A percentile compares a stretch with the other conserved stretches of the same genome.
phyloP scores from a whole-genome alignment of 1,140 invertebrate species.

The Drosophila pseudoananassae region DNA sequence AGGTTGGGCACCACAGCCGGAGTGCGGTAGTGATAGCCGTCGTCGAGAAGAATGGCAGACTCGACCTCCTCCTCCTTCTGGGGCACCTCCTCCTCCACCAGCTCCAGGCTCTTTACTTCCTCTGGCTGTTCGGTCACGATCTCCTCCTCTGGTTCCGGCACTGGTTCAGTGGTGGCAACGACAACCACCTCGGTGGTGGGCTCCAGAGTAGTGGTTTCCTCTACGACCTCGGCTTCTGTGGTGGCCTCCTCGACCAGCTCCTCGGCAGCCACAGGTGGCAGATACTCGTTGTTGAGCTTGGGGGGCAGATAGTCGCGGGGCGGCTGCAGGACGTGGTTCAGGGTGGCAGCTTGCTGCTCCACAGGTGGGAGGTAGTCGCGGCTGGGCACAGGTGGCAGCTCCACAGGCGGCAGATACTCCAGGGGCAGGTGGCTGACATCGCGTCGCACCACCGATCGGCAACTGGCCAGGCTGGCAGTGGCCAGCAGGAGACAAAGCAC shows the following conservation, averaged over 20 bases:
- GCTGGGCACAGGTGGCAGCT: conserved; percentile 64
- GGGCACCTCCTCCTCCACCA: conserved; percentile 36
- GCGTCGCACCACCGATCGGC: conserved; percentile 34
- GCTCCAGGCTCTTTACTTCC: conserved; percentile 39
- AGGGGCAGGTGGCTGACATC: conserved; percentile 68
- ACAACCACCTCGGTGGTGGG: conserved; percentile 43
- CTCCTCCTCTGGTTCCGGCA: conserved; percentile 31
- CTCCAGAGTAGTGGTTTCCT: conserved; percentile 41
- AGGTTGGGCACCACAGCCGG: conserved; percentile 56
- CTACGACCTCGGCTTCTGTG: conserved; percentile 19
- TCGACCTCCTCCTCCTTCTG: conserved; percentile 53
- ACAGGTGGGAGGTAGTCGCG: conserved; percentile 70
- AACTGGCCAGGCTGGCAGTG: conserved; percentile 15
- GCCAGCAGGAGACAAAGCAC: conserved; percentile 27
- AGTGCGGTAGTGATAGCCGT: conserved; percentile 65
- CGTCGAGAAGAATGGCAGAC: conserved; percentile 45
- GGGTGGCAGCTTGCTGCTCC: conserved; percentile 59
- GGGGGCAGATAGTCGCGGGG: conserved; percentile 71
- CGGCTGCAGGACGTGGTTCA: conserved; percentile 56
- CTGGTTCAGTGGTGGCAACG: conserved; percentile 15
- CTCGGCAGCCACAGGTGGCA: conserved; percentile 40
- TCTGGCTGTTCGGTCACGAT: conserved; percentile 21
- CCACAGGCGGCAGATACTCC: conserved; percentile 69
- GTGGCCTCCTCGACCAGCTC: conserved; percentile 24
- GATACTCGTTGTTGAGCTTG: conserved; percentile 37